phyloP scores from a whole-genome alignment of 1,140 invertebrate genomes.

The Drosophila kohkoa region DNA sequence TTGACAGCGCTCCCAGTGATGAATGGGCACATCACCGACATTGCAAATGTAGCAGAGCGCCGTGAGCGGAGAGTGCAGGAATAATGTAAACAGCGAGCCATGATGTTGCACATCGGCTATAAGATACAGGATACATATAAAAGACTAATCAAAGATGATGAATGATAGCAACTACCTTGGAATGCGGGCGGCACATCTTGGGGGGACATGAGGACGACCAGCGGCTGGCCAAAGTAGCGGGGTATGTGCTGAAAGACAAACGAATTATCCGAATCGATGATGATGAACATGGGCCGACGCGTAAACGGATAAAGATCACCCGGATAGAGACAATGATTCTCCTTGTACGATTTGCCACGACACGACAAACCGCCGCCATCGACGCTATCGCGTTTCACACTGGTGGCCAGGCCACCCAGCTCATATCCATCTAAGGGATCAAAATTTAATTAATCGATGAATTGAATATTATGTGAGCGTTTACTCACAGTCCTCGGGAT shows the following conservation, averaged over 20 bases:
- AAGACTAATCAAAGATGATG: rapidly evolving
- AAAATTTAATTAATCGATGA: slow-evolving; percentile 35
- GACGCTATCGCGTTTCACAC: slow-evolving; percentile 89
- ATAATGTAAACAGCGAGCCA: slow-evolving; percentile 97
- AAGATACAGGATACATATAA: not conserved
- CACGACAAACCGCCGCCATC: slow-evolving; percentile 81
- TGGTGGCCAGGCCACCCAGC: slow-evolving; percentile 95
- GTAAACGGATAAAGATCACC: slow-evolving; percentile 97
- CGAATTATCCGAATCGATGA: slow-evolving; percentile 98
- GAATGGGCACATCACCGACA: slow-evolving; percentile 93
- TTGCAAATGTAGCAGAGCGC: slow-evolving; percentile 97
- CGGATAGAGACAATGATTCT: slow-evolving; percentile 95
- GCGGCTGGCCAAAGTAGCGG: slow-evolving; percentile 96
- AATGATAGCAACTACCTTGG: slow-evolving; percentile 87
- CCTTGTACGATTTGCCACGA: slow-evolving; percentile 90
- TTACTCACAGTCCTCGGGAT: slow-evolving; percentile 94
- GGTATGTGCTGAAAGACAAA: slow-evolving; percentile 97
- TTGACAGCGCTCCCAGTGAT: slow-evolving; percentile 96
- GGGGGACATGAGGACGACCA: slow-evolving; percentile 97
- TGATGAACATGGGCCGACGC: slow-evolving; percentile 95
- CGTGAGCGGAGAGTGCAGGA: slow-evolving; percentile 96
- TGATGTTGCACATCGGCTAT: slow-evolving; percentile 93
- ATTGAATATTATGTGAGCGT: not conserved
- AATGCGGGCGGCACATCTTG: slow-evolving; percentile 94
- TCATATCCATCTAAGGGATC: slow-evolving; percentile 93